Evolutionary conservation across 2,888 invertebrate species (phyloP).

Genomic region (Tenthredo livida): DNA sequence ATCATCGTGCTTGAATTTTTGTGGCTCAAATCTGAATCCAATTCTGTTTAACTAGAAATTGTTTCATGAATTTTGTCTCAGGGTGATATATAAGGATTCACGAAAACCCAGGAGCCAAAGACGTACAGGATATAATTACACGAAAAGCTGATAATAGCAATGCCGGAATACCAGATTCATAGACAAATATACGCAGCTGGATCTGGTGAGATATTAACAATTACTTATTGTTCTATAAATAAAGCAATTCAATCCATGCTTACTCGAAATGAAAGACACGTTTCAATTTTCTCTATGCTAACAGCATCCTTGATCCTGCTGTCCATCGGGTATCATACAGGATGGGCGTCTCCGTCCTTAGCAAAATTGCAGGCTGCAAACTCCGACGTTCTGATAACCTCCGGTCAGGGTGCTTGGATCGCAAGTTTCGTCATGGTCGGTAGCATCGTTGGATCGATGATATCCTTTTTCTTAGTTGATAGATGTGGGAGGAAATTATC

Average conservation of each 20-base stretch:
- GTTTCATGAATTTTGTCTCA: neutral
- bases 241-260: neutral
- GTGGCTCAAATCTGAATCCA: neutral
- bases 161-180: neutral
- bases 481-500: conserved; percentile 61
- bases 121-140: neutral
- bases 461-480: conserved; percentile 56
- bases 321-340: conserved; percentile 50
- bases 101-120: neutral
- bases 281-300: neutral
- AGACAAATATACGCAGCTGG: conserved; percentile 1
- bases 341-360: conserved; percentile 56
- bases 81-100: neutral
- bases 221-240: neutral
- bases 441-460: conserved; percentile 57
- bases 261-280: neutral
- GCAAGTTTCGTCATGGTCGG: conserved; percentile 55
- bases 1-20: neutral
- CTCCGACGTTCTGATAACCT: conserved; percentile 47
- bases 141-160: neutral
- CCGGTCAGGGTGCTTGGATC: conserved; percentile 57
- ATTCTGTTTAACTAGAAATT: neutral
- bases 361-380: conserved; percentile 19
- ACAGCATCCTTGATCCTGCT: conserved; percentile 55
- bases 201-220: neutral